Evolutionary conservation across 2,888 invertebrate genomes (phyloP), one percentile per base, ranked within the genome.

Genomic region (Luffia ferchaultella): DNA sequence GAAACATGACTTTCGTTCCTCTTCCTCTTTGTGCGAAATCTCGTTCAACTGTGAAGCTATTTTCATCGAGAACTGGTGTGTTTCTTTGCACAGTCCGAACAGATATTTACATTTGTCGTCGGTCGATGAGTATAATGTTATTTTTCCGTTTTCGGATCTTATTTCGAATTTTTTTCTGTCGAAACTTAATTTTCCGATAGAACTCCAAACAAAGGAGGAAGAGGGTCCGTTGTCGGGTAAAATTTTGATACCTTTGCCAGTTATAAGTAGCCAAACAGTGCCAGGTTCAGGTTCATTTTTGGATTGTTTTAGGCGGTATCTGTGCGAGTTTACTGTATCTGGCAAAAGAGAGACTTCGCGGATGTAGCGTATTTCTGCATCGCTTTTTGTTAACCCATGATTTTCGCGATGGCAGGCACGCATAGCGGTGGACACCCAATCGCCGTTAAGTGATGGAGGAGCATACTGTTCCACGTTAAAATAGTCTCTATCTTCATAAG

Each of bases 151-250:
- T 52, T 93, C 92, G 9, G 95, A 93, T 55, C 95, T 90, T 62
- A 98, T 96, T 80, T 97, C 97, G 76, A 98, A 97, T 77, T 97
- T 98, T 79, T 97, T 97, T 65, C 96, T 90, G 87, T 98, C 97
- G 74, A 97, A 98, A 72, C 94, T 94, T 16, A 98, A 84, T 79
- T 97, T 97, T 56, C 94, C 95, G 56, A 98, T 98, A 61, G 95
- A 93, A 63, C 95, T 93, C 98, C 98, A 98, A 52, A 95, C 89
- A 68, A 97, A 97, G 57, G 93, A 92, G 20, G 93, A 91, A 52
- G 92, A 88, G 42, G 82, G 73, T 44, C 85, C 82, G 58, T 88
- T 87, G 68, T 91, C 91, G 20, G 90, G 89, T 59, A 94, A 90
- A 58, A 97, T 92, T 76, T 95, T 93, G 53, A 98, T 90, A 50